Evolutionary conservation across 2,888 invertebrate genomes (phyloP).

Genomic region (Belgica antarctica): DNA sequence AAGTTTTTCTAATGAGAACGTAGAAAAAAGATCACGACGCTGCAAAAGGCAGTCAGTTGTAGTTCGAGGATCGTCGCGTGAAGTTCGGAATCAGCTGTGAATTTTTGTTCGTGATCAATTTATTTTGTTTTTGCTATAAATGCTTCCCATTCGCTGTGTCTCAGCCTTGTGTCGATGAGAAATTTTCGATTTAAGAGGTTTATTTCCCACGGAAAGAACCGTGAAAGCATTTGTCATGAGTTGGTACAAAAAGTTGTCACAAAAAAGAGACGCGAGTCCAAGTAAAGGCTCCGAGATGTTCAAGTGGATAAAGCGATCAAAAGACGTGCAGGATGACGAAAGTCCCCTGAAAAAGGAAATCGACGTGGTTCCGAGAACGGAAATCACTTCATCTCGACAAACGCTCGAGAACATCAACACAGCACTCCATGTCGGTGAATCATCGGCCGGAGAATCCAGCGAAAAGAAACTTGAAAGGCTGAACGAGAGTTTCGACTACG

Average conservation of each 20-base stretch:
- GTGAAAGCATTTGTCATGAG: slow-evolving; percentile 62
- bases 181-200: slow-evolving; percentile 62
- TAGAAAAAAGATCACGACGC: slow-evolving; percentile 5
- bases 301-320: slow-evolving; percentile 4
- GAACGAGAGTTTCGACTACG: background rate
- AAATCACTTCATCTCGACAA: slow-evolving; percentile 33
- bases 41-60: background rate
- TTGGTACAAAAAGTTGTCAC: slow-evolving; percentile 66
- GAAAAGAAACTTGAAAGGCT: background rate
- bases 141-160: background rate
- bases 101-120: no score
- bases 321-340: background rate
- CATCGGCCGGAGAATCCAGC: slow-evolving; percentile 29
- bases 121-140: background rate
- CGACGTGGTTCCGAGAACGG: slow-evolving; percentile 38
- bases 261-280: slow-evolving; percentile 58
- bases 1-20: background rate
- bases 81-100: no score
- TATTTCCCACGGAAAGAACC: slow-evolving; percentile 63
- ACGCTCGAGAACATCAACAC: slow-evolving; percentile 45
- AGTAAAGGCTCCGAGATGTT: slow-evolving; percentile 46
- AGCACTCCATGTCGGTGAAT: slow-evolving; percentile 50
- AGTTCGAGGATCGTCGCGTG: slow-evolving; percentile 9
- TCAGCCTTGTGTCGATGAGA: slow-evolving; percentile 58
- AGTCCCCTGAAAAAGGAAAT: background rate